phyloP scores from a whole-genome alignment of 2,797 vertebrate genomes.

The Austrolebias charrua region DNA sequence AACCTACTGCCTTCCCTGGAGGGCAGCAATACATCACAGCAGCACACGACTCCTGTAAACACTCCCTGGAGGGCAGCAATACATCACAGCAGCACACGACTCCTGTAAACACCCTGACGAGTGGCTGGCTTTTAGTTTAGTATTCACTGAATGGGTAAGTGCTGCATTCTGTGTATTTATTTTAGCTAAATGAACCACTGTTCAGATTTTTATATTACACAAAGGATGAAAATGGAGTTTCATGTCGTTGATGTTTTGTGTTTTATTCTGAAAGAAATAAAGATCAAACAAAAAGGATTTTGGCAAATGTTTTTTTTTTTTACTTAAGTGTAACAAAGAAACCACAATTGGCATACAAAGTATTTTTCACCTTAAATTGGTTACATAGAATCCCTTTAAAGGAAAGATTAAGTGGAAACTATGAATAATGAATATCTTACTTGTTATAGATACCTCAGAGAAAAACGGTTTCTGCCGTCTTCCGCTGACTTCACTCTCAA shows the following conservation, averaged over 20 bases:
- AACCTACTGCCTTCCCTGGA: slow-evolving; percentile 90
- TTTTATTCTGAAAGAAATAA: slow-evolving; percentile 48
- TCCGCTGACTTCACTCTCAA: too few relatives aligned
- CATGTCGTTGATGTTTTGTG: slow-evolving; percentile 13
- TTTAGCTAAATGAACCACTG: neutral
- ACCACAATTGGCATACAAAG: neutral
- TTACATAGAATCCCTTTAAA: slow-evolving; percentile 18
- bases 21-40: slow-evolving; percentile 76
- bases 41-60: slow-evolving; percentile 9
- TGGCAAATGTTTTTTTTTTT: slow-evolving; percentile 28
- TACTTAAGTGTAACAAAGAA: neutral
- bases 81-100: slow-evolving; percentile 49
- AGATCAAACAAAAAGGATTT: slow-evolving; percentile 18
- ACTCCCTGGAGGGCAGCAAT: slow-evolving; percentile 85
- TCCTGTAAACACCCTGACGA: neutral
- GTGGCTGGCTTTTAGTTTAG: slow-evolving; percentile 8
- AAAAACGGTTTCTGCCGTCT: too few relatives aligned
- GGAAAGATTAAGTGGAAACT: too few relatives aligned
- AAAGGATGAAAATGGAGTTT: neutral
- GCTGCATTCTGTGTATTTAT: neutral
- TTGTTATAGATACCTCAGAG: too few relatives aligned
- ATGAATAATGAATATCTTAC: too few relatives aligned
- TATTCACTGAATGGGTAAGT: slow-evolving; percentile 40
- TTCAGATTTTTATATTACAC: neutral
- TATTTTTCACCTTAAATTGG: slow-evolving; percentile 12